These are phyloP conservation scores for Ploceus nigricollis DNA, from an alignment of 2,113 vertebrate genomes.

Conservation along the genomic window DNA sequence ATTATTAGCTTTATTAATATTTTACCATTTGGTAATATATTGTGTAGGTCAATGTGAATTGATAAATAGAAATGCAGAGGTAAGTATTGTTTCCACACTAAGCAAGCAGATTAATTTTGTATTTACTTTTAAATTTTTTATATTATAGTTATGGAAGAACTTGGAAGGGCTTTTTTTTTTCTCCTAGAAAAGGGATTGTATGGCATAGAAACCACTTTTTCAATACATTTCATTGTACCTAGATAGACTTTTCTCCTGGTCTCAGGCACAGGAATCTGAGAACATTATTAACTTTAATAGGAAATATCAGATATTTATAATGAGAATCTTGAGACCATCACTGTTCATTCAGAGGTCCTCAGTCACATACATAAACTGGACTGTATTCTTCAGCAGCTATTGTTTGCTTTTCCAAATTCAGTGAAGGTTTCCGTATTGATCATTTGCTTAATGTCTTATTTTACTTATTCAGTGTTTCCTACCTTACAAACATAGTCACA, in stretches of 20 bases:
- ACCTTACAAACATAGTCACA: neutral
- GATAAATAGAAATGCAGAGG: neutral
- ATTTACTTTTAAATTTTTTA: neutral
- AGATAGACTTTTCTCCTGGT: neutral
- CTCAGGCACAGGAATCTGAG: neutral
- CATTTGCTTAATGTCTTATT: neutral
- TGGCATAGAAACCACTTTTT: neutral
- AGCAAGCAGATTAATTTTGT: neutral
- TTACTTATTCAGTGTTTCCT: neutral
- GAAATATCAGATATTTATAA: neutral
- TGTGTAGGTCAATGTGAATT: neutral
- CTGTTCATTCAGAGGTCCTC: neutral
- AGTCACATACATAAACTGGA: neutral
- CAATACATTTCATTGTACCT: neutral
- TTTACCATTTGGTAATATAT: neutral
- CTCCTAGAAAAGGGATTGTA: neutral
- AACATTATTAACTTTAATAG: neutral
- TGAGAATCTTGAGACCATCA: neutral
- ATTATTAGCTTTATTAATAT: neutral
- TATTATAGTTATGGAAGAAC: neutral
- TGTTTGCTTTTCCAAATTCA: neutral
- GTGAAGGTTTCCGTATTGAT: neutral
- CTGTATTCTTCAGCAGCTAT: neutral
- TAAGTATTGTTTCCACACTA: neutral
- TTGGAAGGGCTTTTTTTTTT: accelerated